These are phyloP conservation scores for Sinhomidia bicolor DNA, from an alignment of 2,888 invertebrate species.

Conservation along the genomic window DNA sequence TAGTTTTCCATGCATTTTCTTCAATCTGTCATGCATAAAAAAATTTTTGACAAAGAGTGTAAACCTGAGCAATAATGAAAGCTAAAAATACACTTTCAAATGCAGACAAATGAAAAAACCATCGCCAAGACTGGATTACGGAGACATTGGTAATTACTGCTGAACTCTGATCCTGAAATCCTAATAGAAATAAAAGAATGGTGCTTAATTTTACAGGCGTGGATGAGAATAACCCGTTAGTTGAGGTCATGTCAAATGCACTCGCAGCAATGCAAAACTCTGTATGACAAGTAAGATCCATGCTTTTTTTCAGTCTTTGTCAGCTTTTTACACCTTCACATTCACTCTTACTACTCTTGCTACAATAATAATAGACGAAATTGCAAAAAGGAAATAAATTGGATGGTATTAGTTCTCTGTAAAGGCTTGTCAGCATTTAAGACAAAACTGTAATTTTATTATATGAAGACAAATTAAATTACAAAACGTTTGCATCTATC, in stretches of 20 bases:
- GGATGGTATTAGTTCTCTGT: too few relatives aligned
- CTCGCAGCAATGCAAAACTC: background rate
- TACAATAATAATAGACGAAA: too few relatives aligned
- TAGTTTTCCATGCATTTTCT: too few relatives aligned
- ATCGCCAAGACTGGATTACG: slow-evolving; percentile 60
- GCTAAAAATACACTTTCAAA: slow-evolving; percentile 57
- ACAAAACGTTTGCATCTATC: slow-evolving; percentile 63
- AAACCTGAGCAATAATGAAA: slow-evolving; percentile 46
- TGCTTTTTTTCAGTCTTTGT: background rate
- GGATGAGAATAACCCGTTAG: background rate
- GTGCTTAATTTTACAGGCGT: slow-evolving; percentile 26
- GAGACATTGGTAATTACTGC: slow-evolving; percentile 57
- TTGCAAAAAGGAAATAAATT: too few relatives aligned
- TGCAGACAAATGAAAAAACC: slow-evolving; percentile 58
- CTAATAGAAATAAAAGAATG: slow-evolving; percentile 22
- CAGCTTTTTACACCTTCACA: background rate
- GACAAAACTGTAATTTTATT: background rate
- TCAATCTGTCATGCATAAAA: too few relatives aligned
- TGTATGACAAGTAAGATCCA: slow-evolving; percentile 49
- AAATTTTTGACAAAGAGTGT: background rate
- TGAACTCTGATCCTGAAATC: background rate
- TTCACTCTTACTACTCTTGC: too few relatives aligned
- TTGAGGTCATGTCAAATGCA: background rate
- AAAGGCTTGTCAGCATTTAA: background rate
- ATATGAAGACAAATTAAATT: background rate